These are phyloP conservation scores for Thaumetopoea pityocampa DNA, from an alignment of 1,140 invertebrate species.

Conservation along the genomic window DNA sequence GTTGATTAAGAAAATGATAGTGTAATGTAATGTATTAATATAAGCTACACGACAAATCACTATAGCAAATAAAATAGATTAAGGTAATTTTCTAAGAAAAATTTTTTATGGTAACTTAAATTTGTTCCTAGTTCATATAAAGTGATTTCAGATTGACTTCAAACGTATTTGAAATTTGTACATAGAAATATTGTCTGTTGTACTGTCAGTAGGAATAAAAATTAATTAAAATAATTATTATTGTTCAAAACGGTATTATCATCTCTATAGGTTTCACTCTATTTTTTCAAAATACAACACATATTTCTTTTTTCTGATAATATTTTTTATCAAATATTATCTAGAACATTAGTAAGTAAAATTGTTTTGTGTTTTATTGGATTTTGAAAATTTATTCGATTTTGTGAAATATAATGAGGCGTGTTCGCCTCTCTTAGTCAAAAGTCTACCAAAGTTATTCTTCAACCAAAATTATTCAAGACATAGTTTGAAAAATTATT, in stretches of 20 bases:
- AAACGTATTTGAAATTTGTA: constrained; percentile 15
- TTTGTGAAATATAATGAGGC: constrained; percentile 10
- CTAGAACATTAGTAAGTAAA: too few species aligned
- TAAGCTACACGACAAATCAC: constrained; percentile 25
- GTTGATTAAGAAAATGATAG: constrained; percentile 12
- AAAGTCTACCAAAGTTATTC: constrained; percentile 51
- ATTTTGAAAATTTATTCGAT: constrained; percentile 23
- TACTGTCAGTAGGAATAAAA: constrained; percentile 18
- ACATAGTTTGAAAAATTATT: constrained; percentile 4
- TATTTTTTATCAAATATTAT: constrained; percentile 14
- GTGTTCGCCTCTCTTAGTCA: constrained; percentile 44
- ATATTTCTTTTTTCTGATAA: constrained; percentile 4
- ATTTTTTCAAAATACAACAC: background rate
- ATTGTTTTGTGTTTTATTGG: constrained; percentile 3
- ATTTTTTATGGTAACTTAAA: constrained; percentile 23
- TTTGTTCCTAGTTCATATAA: constrained; percentile 39
- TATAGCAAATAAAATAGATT: constrained; percentile 13
- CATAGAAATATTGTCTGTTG: constrained; percentile 16
- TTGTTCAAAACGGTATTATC: constrained; percentile 13
- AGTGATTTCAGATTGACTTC: constrained; percentile 31
- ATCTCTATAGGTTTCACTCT: too few species aligned
- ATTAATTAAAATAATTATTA: constrained; percentile 18
- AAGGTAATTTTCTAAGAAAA: constrained; percentile 16
- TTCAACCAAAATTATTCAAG: constrained; percentile 30
- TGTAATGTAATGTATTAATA: constrained; percentile 4